These are phyloP conservation scores for Drosophila ezoana DNA, from an alignment of 2,888 invertebrate species.

Conservation along the genomic window DNA sequence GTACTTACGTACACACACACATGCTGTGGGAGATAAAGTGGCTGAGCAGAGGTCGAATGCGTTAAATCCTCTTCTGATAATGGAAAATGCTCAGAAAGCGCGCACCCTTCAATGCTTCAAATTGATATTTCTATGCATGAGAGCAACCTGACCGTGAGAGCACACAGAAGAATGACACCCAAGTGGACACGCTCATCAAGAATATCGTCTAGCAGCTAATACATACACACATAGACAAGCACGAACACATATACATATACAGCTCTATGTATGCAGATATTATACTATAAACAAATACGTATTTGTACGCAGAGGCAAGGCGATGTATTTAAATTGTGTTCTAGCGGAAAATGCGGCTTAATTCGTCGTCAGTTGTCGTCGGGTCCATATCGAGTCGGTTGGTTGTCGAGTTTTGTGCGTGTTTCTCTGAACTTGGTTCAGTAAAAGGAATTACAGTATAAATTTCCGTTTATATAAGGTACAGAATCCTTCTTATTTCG, in stretches of 20 bases:
- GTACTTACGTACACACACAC: not conserved
- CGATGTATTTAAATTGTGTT: constrained; percentile 73
- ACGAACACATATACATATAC: not conserved
- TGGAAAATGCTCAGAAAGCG: constrained; percentile 18
- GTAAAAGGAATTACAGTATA: constrained; percentile 35
- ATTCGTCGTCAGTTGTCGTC: constrained; percentile 73
- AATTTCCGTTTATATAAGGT: constrained; percentile 47
- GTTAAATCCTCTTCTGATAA: constrained; percentile 44
- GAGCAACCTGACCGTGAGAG: constrained; percentile 41
- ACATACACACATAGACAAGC: not conserved
- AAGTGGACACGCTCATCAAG: constrained; percentile 7
- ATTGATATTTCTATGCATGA: constrained; percentile 35
- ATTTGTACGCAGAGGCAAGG: constrained; percentile 8
- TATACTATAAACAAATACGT: constrained; percentile 14
- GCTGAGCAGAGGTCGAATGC: constrained; percentile 32
- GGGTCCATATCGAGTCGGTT: constrained; percentile 59
- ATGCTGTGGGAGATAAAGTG: constrained; percentile 9
- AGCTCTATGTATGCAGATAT: constrained; percentile 1
- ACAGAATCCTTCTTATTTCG: constrained; percentile 24
- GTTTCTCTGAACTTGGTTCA: constrained; percentile 28
- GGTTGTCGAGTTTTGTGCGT: constrained; percentile 25
- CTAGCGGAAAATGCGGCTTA: constrained; percentile 68
- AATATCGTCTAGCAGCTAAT: not conserved
- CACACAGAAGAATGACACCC: constrained; percentile 10
- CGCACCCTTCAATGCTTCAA: constrained; percentile 26